Percentiles rank a stretch among this genome's conserved stretches.
Conservation (phyloP, 1,140 invertebrate genomes). For the Megalonaias nervosa region DNA sequence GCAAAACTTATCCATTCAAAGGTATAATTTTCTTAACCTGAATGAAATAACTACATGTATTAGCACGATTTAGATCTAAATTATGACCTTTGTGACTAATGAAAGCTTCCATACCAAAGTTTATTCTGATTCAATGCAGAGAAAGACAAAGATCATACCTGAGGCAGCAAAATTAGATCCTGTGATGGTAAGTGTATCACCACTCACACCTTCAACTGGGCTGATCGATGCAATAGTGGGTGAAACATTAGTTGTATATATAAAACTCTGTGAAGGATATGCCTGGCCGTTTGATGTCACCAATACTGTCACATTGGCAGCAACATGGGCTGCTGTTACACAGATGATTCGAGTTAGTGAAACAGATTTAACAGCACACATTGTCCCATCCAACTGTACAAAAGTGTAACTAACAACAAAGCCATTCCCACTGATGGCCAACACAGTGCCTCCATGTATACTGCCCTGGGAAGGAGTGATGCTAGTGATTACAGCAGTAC, state of each 20-base stretch:
- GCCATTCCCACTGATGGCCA: slow-evolving; percentile 47
- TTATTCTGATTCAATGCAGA: too few species aligned
- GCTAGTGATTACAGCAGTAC: slow-evolving; percentile 23
- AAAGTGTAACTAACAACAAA: slow-evolving; percentile 33
- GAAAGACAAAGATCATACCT: too few species aligned
- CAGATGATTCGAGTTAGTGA: slow-evolving; percentile 37
- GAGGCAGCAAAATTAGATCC: slow-evolving; percentile 29
- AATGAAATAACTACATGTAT: too few species aligned
- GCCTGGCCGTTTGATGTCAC: slow-evolving; percentile 42
- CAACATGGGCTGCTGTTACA: slow-evolving; percentile 31
- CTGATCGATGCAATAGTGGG: slow-evolving; percentile 43
- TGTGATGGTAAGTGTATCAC: slow-evolving; percentile 39
- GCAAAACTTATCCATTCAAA: too few species aligned
- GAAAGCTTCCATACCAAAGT: too few species aligned
- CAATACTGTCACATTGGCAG: slow-evolving; percentile 18
- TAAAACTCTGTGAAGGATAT: slow-evolving; percentile 28
- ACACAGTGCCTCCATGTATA: slow-evolving; percentile 42
- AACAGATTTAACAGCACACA: slow-evolving; percentile 8
- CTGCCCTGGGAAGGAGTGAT: slow-evolving; percentile 42
- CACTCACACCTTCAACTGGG: slow-evolving; percentile 35
- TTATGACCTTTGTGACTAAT: too few species aligned
- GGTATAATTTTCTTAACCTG: too few species aligned
- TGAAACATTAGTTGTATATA: slow-evolving; percentile 26
- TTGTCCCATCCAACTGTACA: slow-evolving; percentile 13
- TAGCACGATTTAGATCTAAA: too few species aligned